Conservation (phyloP, 2,888 invertebrate genomes). For the Cheiracanthium punctorium region DNA sequence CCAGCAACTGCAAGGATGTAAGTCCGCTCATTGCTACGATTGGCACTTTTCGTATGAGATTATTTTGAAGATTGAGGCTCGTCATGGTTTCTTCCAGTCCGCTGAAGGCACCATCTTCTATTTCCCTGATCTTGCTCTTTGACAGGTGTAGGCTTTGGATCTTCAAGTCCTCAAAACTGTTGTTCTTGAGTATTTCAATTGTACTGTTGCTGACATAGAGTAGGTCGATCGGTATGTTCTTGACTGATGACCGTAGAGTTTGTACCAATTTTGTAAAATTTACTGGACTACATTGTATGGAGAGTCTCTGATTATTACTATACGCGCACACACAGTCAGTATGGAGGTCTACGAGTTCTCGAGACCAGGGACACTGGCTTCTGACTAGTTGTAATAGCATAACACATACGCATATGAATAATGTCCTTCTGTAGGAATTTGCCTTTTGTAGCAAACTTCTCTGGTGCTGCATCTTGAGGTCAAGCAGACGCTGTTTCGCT, state of each 20-base stretch:
- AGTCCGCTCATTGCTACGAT: slow-evolving; percentile 83
- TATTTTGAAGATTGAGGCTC: slow-evolving; percentile 85
- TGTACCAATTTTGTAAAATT: slow-evolving; percentile 80
- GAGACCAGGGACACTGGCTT: slow-evolving; percentile 88
- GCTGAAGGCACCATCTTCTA: slow-evolving; percentile 75
- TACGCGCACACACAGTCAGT: slow-evolving; percentile 91
- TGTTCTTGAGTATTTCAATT: slow-evolving; percentile 79
- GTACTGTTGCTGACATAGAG: slow-evolving; percentile 93
- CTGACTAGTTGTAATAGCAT: not conserved
- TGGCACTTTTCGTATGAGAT: slow-evolving; percentile 84
- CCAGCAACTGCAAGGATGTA: slow-evolving; percentile 85
- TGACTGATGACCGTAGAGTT: slow-evolving; percentile 78
- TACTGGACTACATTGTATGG: slow-evolving; percentile 73
- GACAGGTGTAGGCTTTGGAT: slow-evolving; percentile 75
- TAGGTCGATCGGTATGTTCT: slow-evolving; percentile 83
- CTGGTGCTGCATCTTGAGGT: not conserved
- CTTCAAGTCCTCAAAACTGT: slow-evolving; percentile 82
- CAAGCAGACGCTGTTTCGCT: not conserved
- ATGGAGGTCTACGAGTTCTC: slow-evolving; percentile 84
- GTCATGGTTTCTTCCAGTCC: slow-evolving; percentile 87
- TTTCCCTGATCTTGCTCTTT: slow-evolving; percentile 74
- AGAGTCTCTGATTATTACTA: slow-evolving; percentile 81
- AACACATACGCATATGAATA: not conserved
- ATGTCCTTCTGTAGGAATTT: not conserved
- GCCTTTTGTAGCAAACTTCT: not conserved